A percentile compares a stretch with the other conserved stretches of the same genome.
Evolutionary conservation across 1,140 invertebrate species (phyloP).

Genomic region (Galendromus occidentalis): DNA sequence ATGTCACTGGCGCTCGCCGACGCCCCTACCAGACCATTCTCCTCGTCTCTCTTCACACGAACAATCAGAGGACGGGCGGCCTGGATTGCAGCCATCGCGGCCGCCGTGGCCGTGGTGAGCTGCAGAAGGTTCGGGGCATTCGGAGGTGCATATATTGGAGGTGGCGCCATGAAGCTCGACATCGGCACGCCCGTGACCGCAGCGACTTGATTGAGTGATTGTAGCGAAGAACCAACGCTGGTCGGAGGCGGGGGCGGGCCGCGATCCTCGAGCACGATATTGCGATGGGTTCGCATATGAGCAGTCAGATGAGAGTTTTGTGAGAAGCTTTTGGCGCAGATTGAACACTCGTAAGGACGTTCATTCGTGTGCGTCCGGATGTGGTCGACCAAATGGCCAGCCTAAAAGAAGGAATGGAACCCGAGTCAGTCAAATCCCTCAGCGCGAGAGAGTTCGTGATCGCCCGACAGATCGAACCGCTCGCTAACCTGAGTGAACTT

Average conservation of each 20-base stretch:
- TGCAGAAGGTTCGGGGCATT: not conserved
- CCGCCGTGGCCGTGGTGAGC: not conserved
- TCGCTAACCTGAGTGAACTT: not conserved
- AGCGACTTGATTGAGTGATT: not conserved
- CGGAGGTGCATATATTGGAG: not conserved
- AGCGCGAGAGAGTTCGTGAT: too few species aligned
- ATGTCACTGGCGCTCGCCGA: not conserved
- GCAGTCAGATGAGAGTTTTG: slow-evolving; percentile 14
- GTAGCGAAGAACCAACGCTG: not conserved
- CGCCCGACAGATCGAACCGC: too few species aligned
- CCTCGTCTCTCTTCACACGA: slow-evolving; percentile 1
- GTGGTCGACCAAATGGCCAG: slow-evolving; percentile 4
- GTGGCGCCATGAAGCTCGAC: not conserved
- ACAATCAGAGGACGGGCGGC: slow-evolving; percentile 3
- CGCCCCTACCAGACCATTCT: not conserved
- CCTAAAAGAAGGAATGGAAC: not conserved
- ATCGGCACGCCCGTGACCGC: not conserved
- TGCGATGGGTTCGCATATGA: slow-evolving; percentile 12
- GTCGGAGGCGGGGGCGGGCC: not conserved
- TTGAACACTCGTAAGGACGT: slow-evolving; percentile 10
- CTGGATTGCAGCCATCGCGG: not conserved
- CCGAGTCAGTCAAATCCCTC: too few species aligned
- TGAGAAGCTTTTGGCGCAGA: slow-evolving; percentile 4
- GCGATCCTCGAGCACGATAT: not conserved
- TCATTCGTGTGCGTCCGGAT: slow-evolving; percentile 10